Conservation (phyloP, 2,797 vertebrate genomes). For the Todus mexicanus region DNA sequence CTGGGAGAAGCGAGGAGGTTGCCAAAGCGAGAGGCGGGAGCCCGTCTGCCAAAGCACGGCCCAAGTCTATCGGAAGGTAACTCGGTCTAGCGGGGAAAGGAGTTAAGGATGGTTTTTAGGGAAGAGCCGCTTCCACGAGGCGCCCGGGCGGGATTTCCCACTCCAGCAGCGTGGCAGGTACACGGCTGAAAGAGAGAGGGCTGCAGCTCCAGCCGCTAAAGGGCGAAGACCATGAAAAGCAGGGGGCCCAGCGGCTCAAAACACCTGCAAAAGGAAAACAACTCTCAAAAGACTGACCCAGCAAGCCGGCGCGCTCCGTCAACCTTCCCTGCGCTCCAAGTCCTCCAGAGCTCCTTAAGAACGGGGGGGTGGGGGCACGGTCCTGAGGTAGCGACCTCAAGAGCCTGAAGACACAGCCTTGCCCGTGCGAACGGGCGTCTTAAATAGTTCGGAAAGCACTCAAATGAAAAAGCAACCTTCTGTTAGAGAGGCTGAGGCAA, state of each 20-base stretch:
- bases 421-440: neutral
- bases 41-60: slow-evolving; percentile 33
- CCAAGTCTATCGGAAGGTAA: slow-evolving; percentile 46
- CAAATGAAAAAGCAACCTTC: neutral
- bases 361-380: neutral
- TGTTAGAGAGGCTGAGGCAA: slow-evolving; percentile 18
- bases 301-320: slow-evolving; percentile 17
- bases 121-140: slow-evolving; percentile 56
- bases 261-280: slow-evolving; percentile 68
- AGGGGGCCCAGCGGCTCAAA: slow-evolving; percentile 48
- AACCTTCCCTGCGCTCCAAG: slow-evolving; percentile 22
- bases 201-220: slow-evolving; percentile 62
- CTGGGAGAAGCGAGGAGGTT: slow-evolving; percentile 58
- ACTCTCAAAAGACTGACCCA: slow-evolving; percentile 60
- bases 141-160: slow-evolving; percentile 57
- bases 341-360: slow-evolving; percentile 31
- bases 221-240: slow-evolving; percentile 61
- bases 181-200: slow-evolving; percentile 59
- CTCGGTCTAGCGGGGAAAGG: slow-evolving; percentile 62
- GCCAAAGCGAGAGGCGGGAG: slow-evolving; percentile 50
- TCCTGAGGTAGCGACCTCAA: slow-evolving; percentile 18
- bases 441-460: slow-evolving; percentile 32
- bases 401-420: slow-evolving; percentile 23
- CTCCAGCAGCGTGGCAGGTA: slow-evolving; percentile 52
- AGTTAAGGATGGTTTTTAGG: slow-evolving; percentile 55